Evolutionary conservation across 2,797 vertebrate species (phyloP).

Genomic region (Bucorvus abyssinicus): DNA sequence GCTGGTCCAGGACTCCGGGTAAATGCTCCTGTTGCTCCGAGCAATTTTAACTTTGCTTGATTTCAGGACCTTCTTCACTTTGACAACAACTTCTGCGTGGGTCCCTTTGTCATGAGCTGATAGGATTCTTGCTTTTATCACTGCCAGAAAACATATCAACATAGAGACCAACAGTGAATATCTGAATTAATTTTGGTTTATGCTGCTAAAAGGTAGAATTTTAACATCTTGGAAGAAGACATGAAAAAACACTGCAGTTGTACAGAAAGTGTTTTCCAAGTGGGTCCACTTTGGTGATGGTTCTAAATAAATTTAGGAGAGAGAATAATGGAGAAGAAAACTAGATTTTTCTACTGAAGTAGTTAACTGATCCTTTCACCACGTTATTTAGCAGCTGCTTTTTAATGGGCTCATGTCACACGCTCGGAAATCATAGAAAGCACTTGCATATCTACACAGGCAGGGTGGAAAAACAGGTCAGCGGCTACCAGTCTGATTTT

Average conservation of each 20-base stretch:
- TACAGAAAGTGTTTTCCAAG: background rate
- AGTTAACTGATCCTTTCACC: background rate
- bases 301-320: background rate
- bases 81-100: slow-evolving; percentile 87
- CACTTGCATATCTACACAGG: background rate
- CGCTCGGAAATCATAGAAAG: background rate
- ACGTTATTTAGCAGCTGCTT: background rate
- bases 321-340: background rate
- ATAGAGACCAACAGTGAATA: background rate
- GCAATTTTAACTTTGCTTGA: slow-evolving; percentile 77
- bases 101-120: slow-evolving; percentile 92
- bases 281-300: background rate
- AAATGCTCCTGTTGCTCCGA: slow-evolving; percentile 82
- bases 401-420: background rate
- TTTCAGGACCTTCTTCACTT: slow-evolving; percentile 86
- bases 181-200: background rate
- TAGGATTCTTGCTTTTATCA: slow-evolving; percentile 87
- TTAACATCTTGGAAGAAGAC: background rate
- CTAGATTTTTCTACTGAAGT: background rate
- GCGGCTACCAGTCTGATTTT: background rate
- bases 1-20: slow-evolving; percentile 90
- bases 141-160: slow-evolving; percentile 63
- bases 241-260: background rate
- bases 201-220: background rate
- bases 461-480: background rate